Evolutionary conservation across 1,140 invertebrate genomes (phyloP).

Genomic region (Megalonaias nervosa): DNA sequence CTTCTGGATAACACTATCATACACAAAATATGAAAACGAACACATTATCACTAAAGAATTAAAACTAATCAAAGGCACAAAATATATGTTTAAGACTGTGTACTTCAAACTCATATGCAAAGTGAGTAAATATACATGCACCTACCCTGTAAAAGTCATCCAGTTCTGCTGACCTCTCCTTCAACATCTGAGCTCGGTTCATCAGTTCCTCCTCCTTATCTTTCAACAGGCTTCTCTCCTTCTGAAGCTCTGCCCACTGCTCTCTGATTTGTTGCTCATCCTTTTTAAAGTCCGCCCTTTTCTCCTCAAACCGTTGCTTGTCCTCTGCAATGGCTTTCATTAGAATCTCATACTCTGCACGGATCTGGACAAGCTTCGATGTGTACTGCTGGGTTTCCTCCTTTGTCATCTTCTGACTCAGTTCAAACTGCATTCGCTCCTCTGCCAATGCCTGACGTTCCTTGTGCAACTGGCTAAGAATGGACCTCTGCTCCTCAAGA

Average conservation of each 20-base stretch:
- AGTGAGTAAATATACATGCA: neutral
- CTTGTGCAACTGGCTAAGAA: conserved; percentile 60
- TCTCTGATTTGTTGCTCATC: conserved; percentile 56
- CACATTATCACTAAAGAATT: no score
- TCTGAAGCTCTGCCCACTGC: conserved; percentile 53
- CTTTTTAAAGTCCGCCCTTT: conserved; percentile 49
- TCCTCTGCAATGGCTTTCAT: conserved; percentile 62
- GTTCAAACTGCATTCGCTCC: conserved; percentile 62
- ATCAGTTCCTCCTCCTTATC: conserved; percentile 60
- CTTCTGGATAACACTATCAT: no score
- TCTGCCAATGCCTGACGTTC: conserved; percentile 65
- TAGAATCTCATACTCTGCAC: conserved; percentile 64
- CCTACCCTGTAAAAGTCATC: conserved; percentile 62
- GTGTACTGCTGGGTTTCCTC: conserved; percentile 61
- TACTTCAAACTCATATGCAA: neutral
- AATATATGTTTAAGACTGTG: no score
- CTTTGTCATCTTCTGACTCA: conserved; percentile 56
- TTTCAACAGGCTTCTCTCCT: conserved; percentile 51
- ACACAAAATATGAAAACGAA: no score
- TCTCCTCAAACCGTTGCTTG: conserved; percentile 41
- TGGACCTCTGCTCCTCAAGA: conserved; percentile 62
- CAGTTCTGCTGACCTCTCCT: conserved; percentile 61
- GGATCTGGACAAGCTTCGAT: conserved; percentile 59
- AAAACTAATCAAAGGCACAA: no score
- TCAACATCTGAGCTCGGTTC: conserved; percentile 57